Evolutionary conservation across 2,888 invertebrate genomes (phyloP).

Genomic region (Lasioglossum leucozonium): DNA sequence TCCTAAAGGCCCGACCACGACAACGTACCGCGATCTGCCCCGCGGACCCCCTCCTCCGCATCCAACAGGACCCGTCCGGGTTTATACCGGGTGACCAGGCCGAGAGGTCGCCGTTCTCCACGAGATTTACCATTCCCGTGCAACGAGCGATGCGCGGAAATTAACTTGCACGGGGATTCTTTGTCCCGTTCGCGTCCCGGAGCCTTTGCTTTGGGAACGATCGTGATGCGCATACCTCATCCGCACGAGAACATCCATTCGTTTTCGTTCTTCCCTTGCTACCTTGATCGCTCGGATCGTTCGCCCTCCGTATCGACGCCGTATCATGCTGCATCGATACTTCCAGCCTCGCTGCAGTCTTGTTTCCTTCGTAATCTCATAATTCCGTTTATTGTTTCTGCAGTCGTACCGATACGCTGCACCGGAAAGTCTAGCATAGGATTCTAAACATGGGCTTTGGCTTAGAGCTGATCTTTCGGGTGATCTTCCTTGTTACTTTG

Average conservation of each 20-base stretch:
- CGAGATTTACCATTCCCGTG: conserved; percentile 24
- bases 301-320: too few species aligned
- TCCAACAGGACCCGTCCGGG: conserved; percentile 44
- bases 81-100: conserved; percentile 62
- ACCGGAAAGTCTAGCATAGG: too few species aligned
- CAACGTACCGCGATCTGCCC: conserved; percentile 63
- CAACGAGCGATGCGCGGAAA: background rate
- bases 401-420: too few species aligned
- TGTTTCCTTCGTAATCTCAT: background rate
- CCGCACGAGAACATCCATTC: background rate
- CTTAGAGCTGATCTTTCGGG: too few species aligned
- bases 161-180: conserved; percentile 22
- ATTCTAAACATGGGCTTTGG: too few species aligned
- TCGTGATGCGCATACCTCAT: background rate
- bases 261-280: background rate
- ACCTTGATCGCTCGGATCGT: background rate
- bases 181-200: background rate
- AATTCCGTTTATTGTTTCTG: background rate
- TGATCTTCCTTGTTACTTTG: too few species aligned
- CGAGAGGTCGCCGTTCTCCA: conserved; percentile 34
- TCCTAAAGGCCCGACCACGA: conserved; percentile 77
- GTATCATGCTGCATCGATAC: background rate
- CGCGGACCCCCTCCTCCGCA: conserved; percentile 15
- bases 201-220: background rate
- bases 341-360: background rate